Base-by-base conservation (phyloP, 2,888 invertebrate genomes). In the Sphecodes monilicornis region DNA sequence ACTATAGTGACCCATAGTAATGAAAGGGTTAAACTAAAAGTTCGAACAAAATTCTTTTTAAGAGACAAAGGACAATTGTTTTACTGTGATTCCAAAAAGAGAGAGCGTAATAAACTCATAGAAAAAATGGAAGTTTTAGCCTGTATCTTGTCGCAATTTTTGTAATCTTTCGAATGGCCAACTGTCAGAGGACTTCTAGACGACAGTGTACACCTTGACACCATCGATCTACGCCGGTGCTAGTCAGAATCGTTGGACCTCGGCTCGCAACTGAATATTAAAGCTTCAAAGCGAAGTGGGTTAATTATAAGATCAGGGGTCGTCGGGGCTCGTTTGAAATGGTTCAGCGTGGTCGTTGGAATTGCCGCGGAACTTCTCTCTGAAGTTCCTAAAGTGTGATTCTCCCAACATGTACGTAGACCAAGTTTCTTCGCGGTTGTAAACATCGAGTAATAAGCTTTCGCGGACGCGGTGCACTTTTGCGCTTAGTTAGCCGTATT, bases 371-470 rank as follows among this genome's bases (percentile, higher is more conserved):
- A 90, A 87, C 82, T 90, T 84, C 82, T 73, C 83, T 18, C 50
- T 78, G 71, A 79, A 89, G 89, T 89, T 90, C 78, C 75, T 60
- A 75, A 89, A 90, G 85, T 87, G 89, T 82, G 78, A 86, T 80
- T 66, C 82, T 57, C 79, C 85, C 29, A 73, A 76, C 69, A 74
- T 36, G 82, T 76, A 54, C 79, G 66, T n/a, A 86, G 82, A 71
- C 82, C 86, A 90, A 90, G 89, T 90, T 90, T 89, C 89, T 80
- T 73, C 76, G 84, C 78, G 82, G 85, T 82, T 89, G 89, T 89
- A 89, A 90, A 90, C 90, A 90, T 85, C 87, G 75, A 78, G 89
- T 89, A 90, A 90, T 90, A 89, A 87, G 90, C 90, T 89, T 90
- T 84, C 80, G 84, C 81, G 80, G 84, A 88, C 80, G 69, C 77